Conservation (phyloP, 2,797 vertebrate genomes). For the Hyperoplus lanceolatus region DNA sequence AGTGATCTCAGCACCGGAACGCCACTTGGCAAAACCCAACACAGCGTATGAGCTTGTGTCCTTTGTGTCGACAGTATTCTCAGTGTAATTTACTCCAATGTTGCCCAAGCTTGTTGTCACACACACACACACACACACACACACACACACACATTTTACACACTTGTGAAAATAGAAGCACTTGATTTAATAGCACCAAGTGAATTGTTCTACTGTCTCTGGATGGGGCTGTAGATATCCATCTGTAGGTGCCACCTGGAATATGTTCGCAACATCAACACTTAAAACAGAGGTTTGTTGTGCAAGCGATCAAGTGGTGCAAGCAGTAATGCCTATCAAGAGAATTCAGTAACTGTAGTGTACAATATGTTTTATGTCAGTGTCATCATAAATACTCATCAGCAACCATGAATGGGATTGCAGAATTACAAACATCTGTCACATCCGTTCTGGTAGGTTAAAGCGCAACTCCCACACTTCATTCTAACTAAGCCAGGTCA, state of each 20-base stretch:
- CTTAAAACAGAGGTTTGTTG: background rate
- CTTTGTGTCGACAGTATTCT: slow-evolving; percentile 31
- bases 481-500: background rate
- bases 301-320: background rate
- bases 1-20: slow-evolving; percentile 44
- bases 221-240: background rate
- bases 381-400: background rate
- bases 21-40: slow-evolving; percentile 42
- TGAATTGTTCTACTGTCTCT: slow-evolving; percentile 23
- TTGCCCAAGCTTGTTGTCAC: background rate
- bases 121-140: slow-evolving; percentile 1
- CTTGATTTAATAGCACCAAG: slow-evolving; percentile 14
- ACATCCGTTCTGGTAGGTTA: background rate
- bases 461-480: background rate
- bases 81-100: slow-evolving; percentile 40
- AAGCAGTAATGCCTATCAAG: background rate
- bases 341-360: background rate
- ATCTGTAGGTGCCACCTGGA: background rate
- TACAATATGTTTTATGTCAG: background rate
- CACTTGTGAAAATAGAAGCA: background rate
- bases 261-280: too few species aligned
- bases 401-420: too few species aligned
- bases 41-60: slow-evolving; percentile 19
- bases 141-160: background rate
- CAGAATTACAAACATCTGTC: background rate